Evolutionary conservation across 2,113 vertebrate species (phyloP), one percentile per base, ranked within the genome.

Genomic region (Bos javanicus): DNA sequence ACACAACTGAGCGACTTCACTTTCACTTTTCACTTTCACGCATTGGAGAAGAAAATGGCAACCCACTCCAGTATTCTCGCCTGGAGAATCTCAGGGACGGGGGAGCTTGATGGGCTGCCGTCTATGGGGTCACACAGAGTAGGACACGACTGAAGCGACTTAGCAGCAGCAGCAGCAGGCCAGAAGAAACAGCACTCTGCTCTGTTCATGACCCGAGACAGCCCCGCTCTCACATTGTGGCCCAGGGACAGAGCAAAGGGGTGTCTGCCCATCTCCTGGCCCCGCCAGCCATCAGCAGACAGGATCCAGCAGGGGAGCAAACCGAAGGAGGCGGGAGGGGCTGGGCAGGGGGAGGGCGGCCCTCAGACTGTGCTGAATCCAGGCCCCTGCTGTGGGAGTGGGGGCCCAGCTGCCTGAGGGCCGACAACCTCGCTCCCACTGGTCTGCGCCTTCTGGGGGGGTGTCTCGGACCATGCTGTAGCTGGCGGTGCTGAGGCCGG

Each of bases 401-500:
- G 30, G 9, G 16, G 13, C 15, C 6, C 43, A 3, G 54, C 60
- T 12, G 59, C 71, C 67, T 64, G 80, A 15, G 64, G 25, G 3
- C 84, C 25, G 2, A 28, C 1, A 5, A 15, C 14, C 30, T 52
- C 21, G 57, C 89, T 97, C 90, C 50, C 2, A 26, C 36, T 11
- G 10, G 59, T 76, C 52, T 50, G 26, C 6, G 86, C 48, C 89
- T 87, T 23, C 62, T 14, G 10, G 21, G 62, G 62, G 9, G 8
- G 91, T n/a, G 21, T 99, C 98, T 56, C 95, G 95, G 21, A 98
- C 88, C 9, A 96, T 93, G 48, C 98, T 98, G 97, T 91, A 96
- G 36, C 97, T 95, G 0, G 98, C 87, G 13, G 98, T 98, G 78
- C 98, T 74, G 25, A 96, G 39, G 0, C 98, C 98, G 28, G 98